Base-by-base conservation (phyloP, 2,888 invertebrate species). In the Xestoiulus laeticollis region DNA sequence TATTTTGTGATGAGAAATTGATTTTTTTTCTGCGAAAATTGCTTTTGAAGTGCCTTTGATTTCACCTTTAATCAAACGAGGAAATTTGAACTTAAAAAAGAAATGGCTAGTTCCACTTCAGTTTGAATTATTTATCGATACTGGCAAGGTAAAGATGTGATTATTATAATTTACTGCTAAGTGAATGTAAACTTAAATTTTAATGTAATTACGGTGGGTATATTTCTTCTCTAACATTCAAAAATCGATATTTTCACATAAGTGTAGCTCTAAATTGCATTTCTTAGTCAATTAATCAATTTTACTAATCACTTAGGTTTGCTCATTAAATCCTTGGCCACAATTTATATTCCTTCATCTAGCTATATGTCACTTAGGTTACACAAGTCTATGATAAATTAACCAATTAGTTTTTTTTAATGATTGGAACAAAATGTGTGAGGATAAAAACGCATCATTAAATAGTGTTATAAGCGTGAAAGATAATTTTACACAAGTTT, bases 221-320 rank as follows among this genome's bases (percentile, higher is more conserved):
- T 78, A 16, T 78, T 14, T 12, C 4, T 30, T 30, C 30, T 30
- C 30, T 16, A 78, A 78, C 78, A 14, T 30, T 78, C 16, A 78
- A 78, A 78, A 78, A 78, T 78, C 78, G 26, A 78, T 78, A 78
- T 30, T 68, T 78, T 78, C 0, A 30, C 78, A 30, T 16, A 10
- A 16, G 10, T 30, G 68, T 26, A 68, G 30, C 30, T 14, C 30
- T 78, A 26, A 78, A 78, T 78, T 78, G 78, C 78, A 2, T 78
- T 78, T 3, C 78, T 14, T 30, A 32, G 78, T 78, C 78, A 78
- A 78, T 78, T 78, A 78, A 78, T 78, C 78, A 78, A 78, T 78
- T 78, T 78, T 78, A 30, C 30, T 14, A 32, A 78, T 78, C 30
- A 78, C 78, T 78, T 32, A 78, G 78, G 78, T 78, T 78, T 78